These are phyloP conservation scores for Manduca sexta DNA, from an alignment of 1,140 invertebrate species.

Conservation along the genomic window DNA sequence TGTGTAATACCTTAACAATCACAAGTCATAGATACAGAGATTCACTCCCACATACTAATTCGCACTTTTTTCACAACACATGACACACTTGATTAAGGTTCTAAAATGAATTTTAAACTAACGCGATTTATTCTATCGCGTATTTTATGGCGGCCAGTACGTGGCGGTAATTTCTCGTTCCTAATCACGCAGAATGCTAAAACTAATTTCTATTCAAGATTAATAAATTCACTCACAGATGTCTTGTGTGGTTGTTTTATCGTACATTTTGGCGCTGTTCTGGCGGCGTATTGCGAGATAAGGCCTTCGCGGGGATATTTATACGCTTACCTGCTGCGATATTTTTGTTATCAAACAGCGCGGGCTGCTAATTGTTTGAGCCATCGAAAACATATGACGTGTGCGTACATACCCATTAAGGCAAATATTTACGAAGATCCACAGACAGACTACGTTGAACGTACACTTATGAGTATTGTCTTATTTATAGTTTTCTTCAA, in stretches of 20 bases:
- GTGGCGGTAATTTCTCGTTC: too few species aligned
- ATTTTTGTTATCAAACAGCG: not conserved
- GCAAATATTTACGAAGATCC: slow-evolving; percentile 1
- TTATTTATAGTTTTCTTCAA: too few species aligned
- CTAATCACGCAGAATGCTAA: too few species aligned
- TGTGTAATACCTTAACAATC: too few species aligned
- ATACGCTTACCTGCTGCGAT: not conserved
- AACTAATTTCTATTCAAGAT: not conserved
- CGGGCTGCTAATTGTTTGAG: not conserved
- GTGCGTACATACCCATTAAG: not conserved
- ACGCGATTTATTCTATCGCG: too few species aligned
- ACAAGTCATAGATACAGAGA: too few species aligned
- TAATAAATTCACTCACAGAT: not conserved
- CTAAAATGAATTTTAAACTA: too few species aligned
- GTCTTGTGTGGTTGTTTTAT: not conserved
- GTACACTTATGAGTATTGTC: not conserved
- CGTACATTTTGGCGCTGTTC: not conserved
- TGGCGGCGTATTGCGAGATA: too few species aligned
- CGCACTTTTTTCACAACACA: too few species aligned
- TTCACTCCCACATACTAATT: too few species aligned
- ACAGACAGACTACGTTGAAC: not conserved
- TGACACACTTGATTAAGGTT: too few species aligned
- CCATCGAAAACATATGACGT: slow-evolving; percentile 12
- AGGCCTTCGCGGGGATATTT: not conserved
- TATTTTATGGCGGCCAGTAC: too few species aligned